Base-by-base conservation (phyloP, 2,113 vertebrate species). In the Todiramphus chloris region DNA sequence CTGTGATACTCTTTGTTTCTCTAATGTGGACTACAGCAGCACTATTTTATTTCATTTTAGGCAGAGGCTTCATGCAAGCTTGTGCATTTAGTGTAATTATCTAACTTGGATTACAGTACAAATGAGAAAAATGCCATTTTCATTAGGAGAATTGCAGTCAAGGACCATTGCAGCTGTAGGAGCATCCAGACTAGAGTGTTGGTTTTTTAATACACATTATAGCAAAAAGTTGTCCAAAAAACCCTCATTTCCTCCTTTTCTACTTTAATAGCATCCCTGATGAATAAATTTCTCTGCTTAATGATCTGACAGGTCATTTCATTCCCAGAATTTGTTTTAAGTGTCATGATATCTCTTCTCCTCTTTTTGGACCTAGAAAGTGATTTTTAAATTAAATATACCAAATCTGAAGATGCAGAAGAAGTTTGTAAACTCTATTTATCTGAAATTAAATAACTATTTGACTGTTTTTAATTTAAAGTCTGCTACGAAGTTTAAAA, bases 51-150 rank as follows among this genome's bases (percentile, higher is more conserved):
- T 67, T 77, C 15, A 70, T 51, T 79, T 4, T 1, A 85, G 51
- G 79, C n/a, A 81, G 44, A 41, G 30, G 37, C 93, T 84, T 87
- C 91, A 58, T 35, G 74, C 7, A 87, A 93, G 72, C 28, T 82
- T 16, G 3, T 21, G 46, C 43, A 19, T 4, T 69, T 56, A 73
- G 24, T 35, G 28, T 80, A 86, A 94, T 89, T 91, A 75, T 37
- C 69, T 37, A 79, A 75, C 48, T 41, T 72, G 20, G 35, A 72
- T 13, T 90, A 62, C 39, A 92, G 25, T 16, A 85, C 11, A 79
- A 78, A 95, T 75, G 58, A 89, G 25, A 75, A 92, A 91, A 94
- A 93, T 43, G 39, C 6, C 76, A 67, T 82, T 86, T 91, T 86
- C 25, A 51, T 73, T 64, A 69, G 37, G 19, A 73, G 39, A 69